Evolutionary conservation across 2,888 invertebrate genomes (phyloP).

Genomic region (Dione juno): DNA sequence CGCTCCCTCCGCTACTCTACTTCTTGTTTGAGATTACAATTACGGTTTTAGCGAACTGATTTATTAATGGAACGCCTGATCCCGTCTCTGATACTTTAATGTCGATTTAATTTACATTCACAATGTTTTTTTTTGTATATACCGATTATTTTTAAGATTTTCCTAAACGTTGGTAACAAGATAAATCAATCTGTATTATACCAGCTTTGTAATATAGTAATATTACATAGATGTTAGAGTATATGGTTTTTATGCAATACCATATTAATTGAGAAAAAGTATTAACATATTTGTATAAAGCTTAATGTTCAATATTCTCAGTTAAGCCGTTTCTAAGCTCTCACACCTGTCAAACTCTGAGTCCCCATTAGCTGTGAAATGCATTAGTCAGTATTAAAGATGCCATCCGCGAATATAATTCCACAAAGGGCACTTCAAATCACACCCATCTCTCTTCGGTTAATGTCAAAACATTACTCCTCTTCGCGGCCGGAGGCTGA

Average conservation of each 20-base stretch:
- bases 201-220: neutral
- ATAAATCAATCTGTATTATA: no score
- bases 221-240: neutral
- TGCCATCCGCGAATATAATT: constrained; percentile 80
- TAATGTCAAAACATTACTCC: constrained; percentile 81
- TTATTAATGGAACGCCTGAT: constrained; percentile 83
- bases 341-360: constrained; percentile 78
- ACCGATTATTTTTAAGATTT: neutral
- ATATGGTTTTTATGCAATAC: neutral
- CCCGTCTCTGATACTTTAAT: constrained; percentile 82
- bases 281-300: constrained; percentile 33
- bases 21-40: constrained; percentile 83
- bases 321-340: constrained; percentile 58
- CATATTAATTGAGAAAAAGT: constrained; percentile 32
- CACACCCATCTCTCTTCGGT: constrained; percentile 81
- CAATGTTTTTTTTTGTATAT: constrained; percentile 39
- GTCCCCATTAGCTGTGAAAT: constrained; percentile 79
- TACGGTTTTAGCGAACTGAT: constrained; percentile 84
- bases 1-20: constrained; percentile 60
- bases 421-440: constrained; percentile 84
- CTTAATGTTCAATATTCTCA: constrained; percentile 40
- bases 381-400: constrained; percentile 83
- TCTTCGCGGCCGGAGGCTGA: constrained; percentile 72
- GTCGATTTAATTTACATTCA: constrained; percentile 79
- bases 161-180: no score